Evolutionary conservation across 1,140 invertebrate genomes (phyloP).

Genomic region (Medauroidea extradentata): DNA sequence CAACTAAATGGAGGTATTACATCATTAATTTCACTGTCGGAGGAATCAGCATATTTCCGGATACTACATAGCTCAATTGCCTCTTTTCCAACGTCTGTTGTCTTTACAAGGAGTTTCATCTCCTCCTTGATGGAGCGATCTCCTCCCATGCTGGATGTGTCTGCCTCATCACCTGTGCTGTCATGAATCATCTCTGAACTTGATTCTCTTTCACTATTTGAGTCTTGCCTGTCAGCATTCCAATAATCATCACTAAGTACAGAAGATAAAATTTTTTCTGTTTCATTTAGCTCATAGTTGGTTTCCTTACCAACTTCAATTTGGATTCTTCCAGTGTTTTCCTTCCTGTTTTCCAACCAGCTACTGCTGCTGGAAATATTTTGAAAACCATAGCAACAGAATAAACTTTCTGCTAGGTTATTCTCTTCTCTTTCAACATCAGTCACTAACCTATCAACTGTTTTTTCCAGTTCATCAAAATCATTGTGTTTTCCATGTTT

Average conservation of each 20-base stretch:
- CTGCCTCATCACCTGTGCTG: neutral
- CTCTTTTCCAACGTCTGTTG: slow-evolving; percentile 46
- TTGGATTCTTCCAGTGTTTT: neutral
- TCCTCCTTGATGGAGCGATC: slow-evolving; percentile 40
- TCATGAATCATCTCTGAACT: no score
- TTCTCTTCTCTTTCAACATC: neutral
- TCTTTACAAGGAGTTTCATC: slow-evolving; percentile 50
- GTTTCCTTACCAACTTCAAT: no score
- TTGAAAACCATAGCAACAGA: no score
- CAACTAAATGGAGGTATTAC: no score
- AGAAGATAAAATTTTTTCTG: no score
- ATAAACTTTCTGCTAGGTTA: no score
- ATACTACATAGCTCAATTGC: slow-evolving; percentile 50
- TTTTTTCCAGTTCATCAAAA: neutral
- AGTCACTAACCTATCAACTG: neutral
- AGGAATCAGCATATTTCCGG: slow-evolving; percentile 42
- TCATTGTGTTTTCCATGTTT: neutral
- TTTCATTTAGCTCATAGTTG: no score
- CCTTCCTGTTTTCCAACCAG: neutral
- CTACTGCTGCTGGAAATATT: neutral
- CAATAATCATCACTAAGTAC: no score
- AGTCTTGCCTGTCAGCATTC: no score
- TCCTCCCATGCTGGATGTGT: slow-evolving; percentile 8
- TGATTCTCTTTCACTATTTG: no score
- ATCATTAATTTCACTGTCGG: no score